phyloP scores from a whole-genome alignment of 2,113 vertebrate species.

The Limanda limanda region DNA sequence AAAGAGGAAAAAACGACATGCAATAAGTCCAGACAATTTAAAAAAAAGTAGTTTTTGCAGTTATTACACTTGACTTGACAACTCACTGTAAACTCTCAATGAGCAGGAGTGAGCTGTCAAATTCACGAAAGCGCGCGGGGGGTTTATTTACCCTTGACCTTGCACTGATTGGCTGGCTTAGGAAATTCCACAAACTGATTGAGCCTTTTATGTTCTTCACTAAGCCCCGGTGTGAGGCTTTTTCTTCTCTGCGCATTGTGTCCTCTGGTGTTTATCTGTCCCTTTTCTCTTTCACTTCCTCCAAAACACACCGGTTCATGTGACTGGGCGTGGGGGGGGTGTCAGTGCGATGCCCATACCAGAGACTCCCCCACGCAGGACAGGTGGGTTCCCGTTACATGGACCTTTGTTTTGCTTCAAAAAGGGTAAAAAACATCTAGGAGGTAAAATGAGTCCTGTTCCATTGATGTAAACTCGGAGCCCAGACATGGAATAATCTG shows the following conservation, averaged over 20 bases:
- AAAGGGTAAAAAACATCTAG: neutral
- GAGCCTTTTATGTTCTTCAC: conserved; percentile 33
- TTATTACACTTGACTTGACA: conserved; percentile 1
- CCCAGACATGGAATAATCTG: neutral
- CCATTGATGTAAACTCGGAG: neutral
- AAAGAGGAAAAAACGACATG: neutral
- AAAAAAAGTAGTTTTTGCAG: neutral
- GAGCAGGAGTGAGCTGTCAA: conserved; percentile 36
- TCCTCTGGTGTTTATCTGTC: conserved; percentile 47
- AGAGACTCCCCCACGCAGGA: neutral
- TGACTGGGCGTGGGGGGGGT: neutral
- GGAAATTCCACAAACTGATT: conserved; percentile 61
- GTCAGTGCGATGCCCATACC: neutral
- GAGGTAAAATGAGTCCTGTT: no score
- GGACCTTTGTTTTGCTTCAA: neutral
- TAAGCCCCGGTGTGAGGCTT: conserved; percentile 34
- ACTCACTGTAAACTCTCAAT: conserved; percentile 32
- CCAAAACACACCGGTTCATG: conserved; percentile 36
- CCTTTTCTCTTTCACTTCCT: conserved; percentile 58
- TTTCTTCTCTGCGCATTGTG: conserved; percentile 48
- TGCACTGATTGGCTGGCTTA: conserved; percentile 58
- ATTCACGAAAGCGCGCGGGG: conserved; percentile 12
- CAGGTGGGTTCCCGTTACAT: conserved; percentile 5
- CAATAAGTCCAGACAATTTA: neutral
- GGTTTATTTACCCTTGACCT: conserved; percentile 62